These are phyloP conservation scores for Ormyrus nitidulus DNA, from an alignment of 2,888 invertebrate species.

Conservation along the genomic window DNA sequence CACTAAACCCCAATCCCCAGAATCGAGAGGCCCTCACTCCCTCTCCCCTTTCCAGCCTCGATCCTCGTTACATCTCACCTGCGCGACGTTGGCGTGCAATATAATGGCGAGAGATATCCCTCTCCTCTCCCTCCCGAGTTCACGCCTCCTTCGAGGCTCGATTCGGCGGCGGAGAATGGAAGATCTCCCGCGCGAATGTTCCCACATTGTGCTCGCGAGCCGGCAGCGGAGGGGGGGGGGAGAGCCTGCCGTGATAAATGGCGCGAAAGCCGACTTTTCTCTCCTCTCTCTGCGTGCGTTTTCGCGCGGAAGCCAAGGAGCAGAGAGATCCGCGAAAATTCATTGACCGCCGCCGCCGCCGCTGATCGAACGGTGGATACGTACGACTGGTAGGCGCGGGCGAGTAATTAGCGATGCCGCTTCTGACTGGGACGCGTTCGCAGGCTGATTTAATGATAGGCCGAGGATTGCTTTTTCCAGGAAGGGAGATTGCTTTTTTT, in stretches of 20 bases:
- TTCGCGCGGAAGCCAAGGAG: neutral
- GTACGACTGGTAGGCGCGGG: too few species aligned
- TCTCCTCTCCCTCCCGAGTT: conserved; percentile 15
- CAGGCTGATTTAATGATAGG: too few species aligned
- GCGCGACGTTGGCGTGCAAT: conserved; percentile 3
- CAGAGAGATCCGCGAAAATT: conserved; percentile 9
- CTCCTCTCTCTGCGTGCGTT: neutral
- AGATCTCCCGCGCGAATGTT: neutral
- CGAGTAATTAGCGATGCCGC: too few species aligned
- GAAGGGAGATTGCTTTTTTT: too few species aligned
- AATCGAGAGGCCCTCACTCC: too few species aligned
- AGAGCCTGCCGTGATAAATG: too few species aligned
- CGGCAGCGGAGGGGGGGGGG: too few species aligned
- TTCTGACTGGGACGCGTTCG: too few species aligned
- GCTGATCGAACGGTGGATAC: too few species aligned
- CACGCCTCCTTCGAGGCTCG: conserved; percentile 36
- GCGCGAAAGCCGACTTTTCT: neutral
- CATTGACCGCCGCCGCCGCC: neutral
- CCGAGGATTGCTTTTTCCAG: too few species aligned
- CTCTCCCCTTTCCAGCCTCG: neutral
- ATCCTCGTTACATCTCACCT: conserved; percentile 9
- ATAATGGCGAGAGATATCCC: conserved; percentile 18
- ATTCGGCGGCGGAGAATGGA: conserved; percentile 11
- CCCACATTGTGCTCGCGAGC: conserved; percentile 10
- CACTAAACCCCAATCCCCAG: too few species aligned